Evolutionary conservation across 2,888 invertebrate species (phyloP).

Genomic region (Cerastis leucographa): DNA sequence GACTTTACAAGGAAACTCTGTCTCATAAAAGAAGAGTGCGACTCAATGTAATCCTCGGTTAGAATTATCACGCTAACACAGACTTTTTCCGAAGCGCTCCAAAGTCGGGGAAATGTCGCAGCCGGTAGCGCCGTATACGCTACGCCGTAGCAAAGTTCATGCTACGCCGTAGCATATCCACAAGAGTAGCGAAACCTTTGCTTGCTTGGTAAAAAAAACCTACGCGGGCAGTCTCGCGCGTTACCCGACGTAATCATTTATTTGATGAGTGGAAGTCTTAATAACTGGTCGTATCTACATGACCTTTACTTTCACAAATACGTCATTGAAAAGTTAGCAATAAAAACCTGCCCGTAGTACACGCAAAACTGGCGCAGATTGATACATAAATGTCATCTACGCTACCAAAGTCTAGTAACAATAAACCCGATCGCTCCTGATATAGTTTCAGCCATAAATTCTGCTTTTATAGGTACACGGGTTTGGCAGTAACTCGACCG

Average conservation of each 20-base stretch:
- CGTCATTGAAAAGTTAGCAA: neutral
- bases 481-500: slow-evolving; percentile 49
- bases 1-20: neutral
- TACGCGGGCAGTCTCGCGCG: no score
- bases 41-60: no score
- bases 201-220: neutral
- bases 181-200: neutral
- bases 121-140: neutral
- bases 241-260: neutral
- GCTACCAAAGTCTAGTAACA: slow-evolving; percentile 30
- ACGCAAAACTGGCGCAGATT: slow-evolving; percentile 16
- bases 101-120: neutral
- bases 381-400: slow-evolving; percentile 34
- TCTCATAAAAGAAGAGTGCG: neutral
- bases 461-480: slow-evolving; percentile 51
- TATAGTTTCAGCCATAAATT: slow-evolving; percentile 42
- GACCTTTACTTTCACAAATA: neutral
- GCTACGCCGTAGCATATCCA: slow-evolving; percentile 31
- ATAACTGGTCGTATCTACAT: neutral
- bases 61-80: neutral
- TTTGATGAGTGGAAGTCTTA: neutral
- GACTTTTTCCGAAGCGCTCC: neutral
- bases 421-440: slow-evolving; percentile 27
- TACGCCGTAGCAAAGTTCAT: slow-evolving; percentile 16
- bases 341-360: neutral